These are phyloP conservation scores for Entosphenus tridentatus DNA, from an alignment of 2,113 vertebrate genomes.

Conservation along the genomic window DNA sequence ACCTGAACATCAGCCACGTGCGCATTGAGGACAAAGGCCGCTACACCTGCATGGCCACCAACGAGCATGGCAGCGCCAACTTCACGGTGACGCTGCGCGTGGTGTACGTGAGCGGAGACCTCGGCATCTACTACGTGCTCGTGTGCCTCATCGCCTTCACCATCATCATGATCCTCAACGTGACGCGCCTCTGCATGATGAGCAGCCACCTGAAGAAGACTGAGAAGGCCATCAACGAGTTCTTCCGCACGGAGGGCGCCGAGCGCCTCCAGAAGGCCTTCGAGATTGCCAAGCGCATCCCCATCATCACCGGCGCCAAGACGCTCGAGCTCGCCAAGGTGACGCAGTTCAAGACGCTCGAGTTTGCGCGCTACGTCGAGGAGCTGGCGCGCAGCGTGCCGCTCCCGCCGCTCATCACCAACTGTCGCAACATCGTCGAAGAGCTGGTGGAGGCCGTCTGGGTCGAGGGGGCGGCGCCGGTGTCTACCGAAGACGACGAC, in stretches of 20 bases:
- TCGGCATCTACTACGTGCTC: conserved; percentile 61
- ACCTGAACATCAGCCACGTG: conserved; percentile 60
- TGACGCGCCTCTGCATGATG: conserved; percentile 70
- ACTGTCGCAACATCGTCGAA: conserved; percentile 39
- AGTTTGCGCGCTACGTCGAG: conserved; percentile 72
- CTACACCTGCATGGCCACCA: conserved; percentile 37
- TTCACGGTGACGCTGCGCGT: conserved; percentile 58
- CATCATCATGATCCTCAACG: conserved; percentile 58
- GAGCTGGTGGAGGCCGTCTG: conserved; percentile 64
- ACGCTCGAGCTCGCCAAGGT: conserved; percentile 77
- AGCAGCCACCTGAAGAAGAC: conserved; percentile 75
- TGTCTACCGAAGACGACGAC: conserved; percentile 42
- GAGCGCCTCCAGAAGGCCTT: conserved; percentile 87
- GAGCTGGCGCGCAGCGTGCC: conserved; percentile 75
- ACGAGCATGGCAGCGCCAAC: conserved; percentile 21
- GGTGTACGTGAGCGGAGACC: conserved; percentile 43
- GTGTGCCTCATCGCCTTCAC: conserved; percentile 64
- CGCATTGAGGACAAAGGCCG: conserved; percentile 55
- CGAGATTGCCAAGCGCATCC: conserved; percentile 78
- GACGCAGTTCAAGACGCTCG: conserved; percentile 81
- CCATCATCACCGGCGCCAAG: conserved; percentile 68
- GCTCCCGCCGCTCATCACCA: conserved; percentile 60
- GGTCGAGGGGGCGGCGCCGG: conserved; percentile 77
- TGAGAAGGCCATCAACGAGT: conserved; percentile 71
- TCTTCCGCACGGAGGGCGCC: conserved; percentile 66